Evolutionary conservation across 2,888 invertebrate genomes (phyloP), one percentile per base, ranked within the genome.

Genomic region (Tachina grossa): DNA sequence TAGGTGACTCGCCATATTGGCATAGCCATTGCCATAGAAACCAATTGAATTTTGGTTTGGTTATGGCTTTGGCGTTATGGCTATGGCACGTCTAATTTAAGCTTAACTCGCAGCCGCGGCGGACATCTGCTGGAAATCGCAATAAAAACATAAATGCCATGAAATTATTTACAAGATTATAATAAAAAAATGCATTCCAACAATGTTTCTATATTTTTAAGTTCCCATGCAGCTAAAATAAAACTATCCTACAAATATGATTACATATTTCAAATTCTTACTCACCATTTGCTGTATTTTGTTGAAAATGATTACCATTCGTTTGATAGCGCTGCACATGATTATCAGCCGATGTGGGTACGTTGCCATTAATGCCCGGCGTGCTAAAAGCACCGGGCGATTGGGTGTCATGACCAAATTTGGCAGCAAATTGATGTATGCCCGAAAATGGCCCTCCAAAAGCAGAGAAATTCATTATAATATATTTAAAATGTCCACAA

Each of bases 381-480:
- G 92, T 91, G 63, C 91, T 90, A 87, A 93, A 93, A 76, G 92
- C 92, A 76, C 93, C 93, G 87, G 92, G 91, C 86, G 91, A 90
- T 89, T 93, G 92, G 80, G 90, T 87, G 88, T 93, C 93, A 88
- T 91, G 91, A 47, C 90, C 90, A 89, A 93, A 93, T 90, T 93
- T 93, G 85, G 92, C 92, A 85, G 93, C 93, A 90, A 93, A 93
- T 88, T 93, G 93, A 89, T 93, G 93, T 86, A 93, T 93, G 87
- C 93, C 93, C 87, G 92, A 92, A 88, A 93, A 93, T 65, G 92
- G 92, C 87, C 92, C 93, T 88, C 92, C 93, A 86, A 93, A 93
- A 80, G 93, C 93, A 83, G 93, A 92, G 90, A 93, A 93, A 91
- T 93, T 93, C 93, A 93, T 93, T 91, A 92, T 92, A 88, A 88